These are phyloP conservation scores for Chironomus riparius DNA, from an alignment of 2,888 invertebrate genomes.

Conservation along the genomic window DNA sequence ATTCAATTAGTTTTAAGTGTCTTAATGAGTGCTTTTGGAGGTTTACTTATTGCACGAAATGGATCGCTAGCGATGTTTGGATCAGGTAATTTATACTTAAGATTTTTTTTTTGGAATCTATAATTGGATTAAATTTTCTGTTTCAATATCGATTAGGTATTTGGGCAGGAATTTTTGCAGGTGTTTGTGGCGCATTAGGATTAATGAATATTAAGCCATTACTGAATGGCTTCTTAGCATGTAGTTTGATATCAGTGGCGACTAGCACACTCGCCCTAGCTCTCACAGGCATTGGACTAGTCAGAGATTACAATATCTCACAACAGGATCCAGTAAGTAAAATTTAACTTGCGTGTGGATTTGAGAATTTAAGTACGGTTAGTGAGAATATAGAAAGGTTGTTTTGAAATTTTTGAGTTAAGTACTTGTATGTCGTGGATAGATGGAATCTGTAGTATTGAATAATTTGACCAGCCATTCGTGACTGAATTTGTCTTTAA, in stretches of 20 bases:
- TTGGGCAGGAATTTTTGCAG: slow-evolving; percentile 25
- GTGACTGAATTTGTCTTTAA: no score
- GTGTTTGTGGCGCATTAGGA: slow-evolving; percentile 37
- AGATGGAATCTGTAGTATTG: no score
- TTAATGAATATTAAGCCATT: slow-evolving; percentile 41
- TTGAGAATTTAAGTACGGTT: no score
- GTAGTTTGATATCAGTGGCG: slow-evolving; percentile 41
- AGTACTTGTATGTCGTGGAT: no score
- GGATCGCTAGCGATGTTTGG: slow-evolving; percentile 39
- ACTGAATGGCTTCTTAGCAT: slow-evolving; percentile 40
- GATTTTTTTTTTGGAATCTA: slow-evolving; percentile 36
- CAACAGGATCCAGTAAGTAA: slow-evolving; percentile 33
- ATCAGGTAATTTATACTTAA: slow-evolving; percentile 31
- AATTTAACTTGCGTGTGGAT: background rate
- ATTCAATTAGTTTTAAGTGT: slow-evolving; percentile 39
- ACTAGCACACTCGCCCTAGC: slow-evolving; percentile 41
- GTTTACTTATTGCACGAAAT: slow-evolving; percentile 38
- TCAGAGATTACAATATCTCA: slow-evolving; percentile 39
- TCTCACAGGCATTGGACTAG: slow-evolving; percentile 40
- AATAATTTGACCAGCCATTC: no score
- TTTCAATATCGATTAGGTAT: background rate
- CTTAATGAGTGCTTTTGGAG: slow-evolving; percentile 39
- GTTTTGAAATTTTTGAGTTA: no score
- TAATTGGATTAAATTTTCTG: background rate
- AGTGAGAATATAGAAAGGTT: no score